A percentile compares a stretch with the other conserved stretches of the same genome.
Evolutionary conservation across 2,113 vertebrate genomes (phyloP).

Genomic region (Tachysurus fulvidraco): DNA sequence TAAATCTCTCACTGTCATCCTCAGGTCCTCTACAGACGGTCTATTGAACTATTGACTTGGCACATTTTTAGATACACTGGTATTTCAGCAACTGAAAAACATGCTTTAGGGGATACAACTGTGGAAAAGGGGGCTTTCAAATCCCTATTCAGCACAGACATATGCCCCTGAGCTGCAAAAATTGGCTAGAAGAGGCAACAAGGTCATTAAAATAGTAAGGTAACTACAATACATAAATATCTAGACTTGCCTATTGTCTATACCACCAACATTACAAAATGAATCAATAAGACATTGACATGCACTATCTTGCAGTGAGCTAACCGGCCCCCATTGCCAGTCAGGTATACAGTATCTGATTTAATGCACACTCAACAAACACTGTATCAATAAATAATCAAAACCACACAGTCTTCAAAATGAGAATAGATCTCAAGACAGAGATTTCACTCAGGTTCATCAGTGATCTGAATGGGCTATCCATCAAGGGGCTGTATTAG

Average conservation of each 20-base stretch:
- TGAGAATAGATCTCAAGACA: background rate
- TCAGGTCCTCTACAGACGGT: constrained; percentile 30
- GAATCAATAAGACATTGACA: constrained; percentile 44
- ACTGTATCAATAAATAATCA: constrained; percentile 35
- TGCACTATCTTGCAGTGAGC: background rate
- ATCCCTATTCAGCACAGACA: constrained; percentile 33
- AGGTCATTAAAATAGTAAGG: constrained; percentile 35
- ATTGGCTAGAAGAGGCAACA: constrained; percentile 19
- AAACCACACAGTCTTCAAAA: constrained; percentile 1
- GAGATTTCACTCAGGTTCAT: constrained; percentile 18
- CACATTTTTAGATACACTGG: constrained; percentile 59
- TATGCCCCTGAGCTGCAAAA: constrained; percentile 22
- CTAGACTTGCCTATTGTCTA: background rate
- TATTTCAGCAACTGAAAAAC: constrained; percentile 57
- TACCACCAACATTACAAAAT: constrained; percentile 1
- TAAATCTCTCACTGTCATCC: constrained; percentile 57
- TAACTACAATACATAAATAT: background rate
- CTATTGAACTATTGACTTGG: constrained; percentile 57
- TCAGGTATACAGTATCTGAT: constrained; percentile 31
- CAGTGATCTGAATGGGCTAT: constrained; percentile 27
- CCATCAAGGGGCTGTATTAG: constrained; percentile 17
- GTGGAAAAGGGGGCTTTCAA: constrained; percentile 23
- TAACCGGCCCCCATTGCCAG: constrained; percentile 37
- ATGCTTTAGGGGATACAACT: constrained; percentile 40
- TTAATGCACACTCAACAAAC: constrained; percentile 22